Conservation (phyloP, 2,888 invertebrate species). For the Willowsia nigromaculata region DNA sequence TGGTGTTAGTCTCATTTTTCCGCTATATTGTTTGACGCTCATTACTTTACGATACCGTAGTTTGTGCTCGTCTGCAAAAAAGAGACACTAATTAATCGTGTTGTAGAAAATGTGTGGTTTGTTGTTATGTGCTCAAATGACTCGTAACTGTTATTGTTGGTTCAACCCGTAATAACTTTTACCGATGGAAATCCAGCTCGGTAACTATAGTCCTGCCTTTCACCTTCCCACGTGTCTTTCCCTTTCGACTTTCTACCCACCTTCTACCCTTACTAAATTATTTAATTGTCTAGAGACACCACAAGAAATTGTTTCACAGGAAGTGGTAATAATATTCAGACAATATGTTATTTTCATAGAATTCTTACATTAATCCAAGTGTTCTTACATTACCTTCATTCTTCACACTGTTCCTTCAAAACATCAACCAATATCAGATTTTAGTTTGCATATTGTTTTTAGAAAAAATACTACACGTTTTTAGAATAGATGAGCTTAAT, state of each 20-base stretch:
- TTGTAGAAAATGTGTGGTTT: constrained; percentile 56
- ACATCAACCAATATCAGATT: not conserved
- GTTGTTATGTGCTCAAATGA: constrained; percentile 50
- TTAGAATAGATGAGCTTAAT: constrained; percentile 15
- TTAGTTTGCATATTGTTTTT: not conserved
- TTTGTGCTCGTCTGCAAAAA: constrained; percentile 11
- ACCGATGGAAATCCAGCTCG: constrained; percentile 27
- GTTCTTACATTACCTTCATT: constrained; percentile 18
- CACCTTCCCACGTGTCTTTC: not conserved
- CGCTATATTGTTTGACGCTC: constrained; percentile 29
- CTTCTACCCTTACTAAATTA: not conserved
- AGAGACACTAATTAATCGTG: constrained; percentile 44
- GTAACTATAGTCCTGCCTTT: constrained; percentile 26
- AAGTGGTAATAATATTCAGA: not conserved
- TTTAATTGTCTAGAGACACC: not conserved
- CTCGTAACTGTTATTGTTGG: constrained; percentile 16
- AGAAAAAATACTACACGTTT: not conserved
- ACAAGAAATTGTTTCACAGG: not conserved
- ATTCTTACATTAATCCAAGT: not conserved
- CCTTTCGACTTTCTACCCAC: not conserved
- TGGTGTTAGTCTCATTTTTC: constrained; percentile 37
- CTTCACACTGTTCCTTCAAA: constrained; percentile 2
- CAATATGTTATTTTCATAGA: too few species aligned
- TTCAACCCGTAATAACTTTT: not conserved
- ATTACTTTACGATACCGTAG: constrained; percentile 15